Base-by-base conservation (phyloP, 2,888 invertebrate species). In the Panorpa germanica region DNA sequence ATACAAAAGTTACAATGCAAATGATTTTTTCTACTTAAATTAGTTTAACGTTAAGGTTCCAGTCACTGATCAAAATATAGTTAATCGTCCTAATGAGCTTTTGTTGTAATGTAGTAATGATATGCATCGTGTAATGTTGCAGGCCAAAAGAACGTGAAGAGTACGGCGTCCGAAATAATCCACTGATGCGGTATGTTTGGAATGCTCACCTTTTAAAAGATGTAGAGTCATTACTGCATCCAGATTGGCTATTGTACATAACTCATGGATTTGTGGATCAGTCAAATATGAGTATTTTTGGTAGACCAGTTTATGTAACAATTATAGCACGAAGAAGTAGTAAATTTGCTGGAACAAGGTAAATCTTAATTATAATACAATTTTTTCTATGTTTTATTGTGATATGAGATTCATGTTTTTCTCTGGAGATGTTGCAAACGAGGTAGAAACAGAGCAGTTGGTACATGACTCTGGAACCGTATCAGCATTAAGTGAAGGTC, bases 351-450 rank as follows among this genome's bases (percentile, higher is more conserved):
- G 98, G 98, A 4, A 98, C 98, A 0, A 65, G 98, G 41, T 99
- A n/a, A n/a, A n/a, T n/a, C n/a, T n/a, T n/a, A n/a, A n/a, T n/a
- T n/a, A n/a, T n/a, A n/a, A n/a, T n/a, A n/a, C n/a, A n/a, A n/a
- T n/a, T n/a, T n/a, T n/a, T n/a, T n/a, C n/a, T n/a, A n/a, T n/a
- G n/a, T n/a, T n/a, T n/a, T n/a, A n/a, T 96, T 54, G 55, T 98
- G 8, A 98, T 99, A 53, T 65, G 98, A 40, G 98, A 98, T 3
- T 82, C 93, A 0, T 96, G 95, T 56, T 80, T 78, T 53, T 69
- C n/a, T n/a, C 80, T 47, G 96, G 95, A 1, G 82, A 91, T 56
- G 95, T 96, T 2, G 98, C 96, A 1, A 98, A 99, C 59, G 96
- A 98, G 57, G 90, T 95, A 9, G 93, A 95, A 60, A 91, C 91